Conservation (phyloP, 2,797 vertebrate species). For the Halcyon smyrnensis region DNA sequence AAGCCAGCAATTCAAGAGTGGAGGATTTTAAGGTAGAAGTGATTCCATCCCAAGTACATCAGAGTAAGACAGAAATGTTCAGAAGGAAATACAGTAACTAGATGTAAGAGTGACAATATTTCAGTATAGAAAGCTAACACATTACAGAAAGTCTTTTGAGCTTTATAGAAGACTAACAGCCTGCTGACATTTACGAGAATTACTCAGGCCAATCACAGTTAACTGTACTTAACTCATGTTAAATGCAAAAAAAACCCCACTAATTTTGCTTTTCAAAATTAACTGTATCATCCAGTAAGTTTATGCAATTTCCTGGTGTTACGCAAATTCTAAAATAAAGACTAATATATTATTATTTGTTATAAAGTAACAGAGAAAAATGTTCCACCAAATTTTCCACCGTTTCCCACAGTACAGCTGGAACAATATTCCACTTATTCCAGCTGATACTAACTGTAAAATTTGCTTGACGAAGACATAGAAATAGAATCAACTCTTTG, state of each 20-base stretch:
- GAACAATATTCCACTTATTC: neutral
- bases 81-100: neutral
- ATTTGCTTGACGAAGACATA: neutral
- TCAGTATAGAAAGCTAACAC: neutral
- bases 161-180: neutral
- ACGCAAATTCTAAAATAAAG: neutral
- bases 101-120: neutral
- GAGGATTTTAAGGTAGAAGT: neutral
- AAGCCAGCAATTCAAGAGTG: slow-evolving; percentile 20
- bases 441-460: neutral
- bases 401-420: neutral
- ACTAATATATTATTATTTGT: neutral
- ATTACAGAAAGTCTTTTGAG: neutral
- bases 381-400: neutral
- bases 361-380: neutral
- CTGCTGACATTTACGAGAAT: neutral
- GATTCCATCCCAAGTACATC: neutral
- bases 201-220: neutral
- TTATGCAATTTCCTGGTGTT: neutral
- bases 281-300: neutral
- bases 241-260: accelerated
- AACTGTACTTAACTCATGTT: neutral
- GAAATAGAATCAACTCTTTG: neutral
- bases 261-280: neutral
- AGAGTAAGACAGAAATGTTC: neutral